Evolutionary conservation across 2,797 vertebrate species (phyloP), one percentile per base, ranked within the genome.

Genomic region (Gephyroberyx darwinii): DNA sequence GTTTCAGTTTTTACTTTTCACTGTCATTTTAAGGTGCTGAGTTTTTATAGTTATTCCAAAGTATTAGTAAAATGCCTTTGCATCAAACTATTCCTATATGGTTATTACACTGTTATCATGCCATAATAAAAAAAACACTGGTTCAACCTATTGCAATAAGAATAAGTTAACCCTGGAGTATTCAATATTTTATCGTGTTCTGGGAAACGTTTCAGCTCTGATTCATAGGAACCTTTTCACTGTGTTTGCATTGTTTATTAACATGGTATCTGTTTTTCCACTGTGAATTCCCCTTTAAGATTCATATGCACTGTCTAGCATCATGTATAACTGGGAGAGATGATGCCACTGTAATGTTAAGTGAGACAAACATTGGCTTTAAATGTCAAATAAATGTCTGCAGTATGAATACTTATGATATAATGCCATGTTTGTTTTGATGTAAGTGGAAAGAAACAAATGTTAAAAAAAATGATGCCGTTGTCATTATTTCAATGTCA

Each of bases 341-440:
- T 48, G 53, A 41, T 39, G 59, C 17, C 54, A 59, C 55, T 79
- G 45, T 79, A 56, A 65, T 61, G 71, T 66, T 35, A 71, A 66
- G 22, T 77, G 67, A 75, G 72, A 80, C 65, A 52, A 82, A 72
- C 67, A 12, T 61, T 33, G 50, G 53, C 45, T 82, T 63, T 69
- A 77, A 83, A 86, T 81, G 74, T 75, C 67, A 72, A 84, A 78
- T 75, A 60, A 78, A 82, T 78, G 64, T 72, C 43, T 58, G 43
- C 50, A 57, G 13, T 26, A 56, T 56, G 35, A 61, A 69, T 69
- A 67, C 35, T 55, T 61, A 9, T 78, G 57, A 65, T 45, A n/a
- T 61, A 63, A 59, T 69, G 75, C 6, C 41, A 63, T 14, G 35
- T 63, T 68, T 69, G 20, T 51, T 71, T 54, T 5, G 12, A 20